These are phyloP conservation scores for Andrena flavipes DNA, from an alignment of 2,888 invertebrate genomes.

Conservation along the genomic window DNA sequence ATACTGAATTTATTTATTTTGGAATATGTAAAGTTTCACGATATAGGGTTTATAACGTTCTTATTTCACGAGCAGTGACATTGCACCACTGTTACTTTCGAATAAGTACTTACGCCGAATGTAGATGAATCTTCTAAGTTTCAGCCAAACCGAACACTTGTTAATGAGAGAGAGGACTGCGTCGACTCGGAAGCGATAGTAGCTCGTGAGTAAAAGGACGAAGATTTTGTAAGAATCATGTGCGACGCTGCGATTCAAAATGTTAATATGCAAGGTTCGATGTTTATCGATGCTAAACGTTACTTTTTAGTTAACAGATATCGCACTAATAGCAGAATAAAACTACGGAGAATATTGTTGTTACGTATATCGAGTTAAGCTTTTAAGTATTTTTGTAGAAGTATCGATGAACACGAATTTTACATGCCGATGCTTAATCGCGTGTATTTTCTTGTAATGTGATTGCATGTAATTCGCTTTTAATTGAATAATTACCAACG, in stretches of 20 bases:
- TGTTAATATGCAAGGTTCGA: background rate
- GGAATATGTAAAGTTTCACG: slow-evolving; percentile 19
- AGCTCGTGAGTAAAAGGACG: background rate
- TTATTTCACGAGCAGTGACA: slow-evolving; percentile 22
- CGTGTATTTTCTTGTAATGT: background rate
- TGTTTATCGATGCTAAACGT: slow-evolving; percentile 7
- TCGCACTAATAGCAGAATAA: too few relatives aligned
- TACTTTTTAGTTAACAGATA: too few relatives aligned
- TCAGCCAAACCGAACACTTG: background rate
- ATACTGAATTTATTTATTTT: slow-evolving; percentile 50
- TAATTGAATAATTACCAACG: background rate
- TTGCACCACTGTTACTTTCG: slow-evolving; percentile 20
- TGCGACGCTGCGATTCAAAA: background rate
- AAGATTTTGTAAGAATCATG: slow-evolving; percentile 2
- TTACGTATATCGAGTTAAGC: too few relatives aligned
- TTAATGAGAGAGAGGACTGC: background rate
- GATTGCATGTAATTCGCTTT: slow-evolving; percentile 12
- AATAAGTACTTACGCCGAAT: slow-evolving; percentile 36
- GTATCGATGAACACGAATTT: slow-evolving; percentile 7
- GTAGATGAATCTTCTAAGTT: background rate
- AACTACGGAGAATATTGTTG: too few relatives aligned
- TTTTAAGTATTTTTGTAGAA: background rate
- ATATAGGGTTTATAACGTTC: slow-evolving; percentile 1
- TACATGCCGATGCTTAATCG: slow-evolving; percentile 11
- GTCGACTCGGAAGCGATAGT: background rate